Evolutionary conservation across 1,140 invertebrate genomes (phyloP), one percentile per base, ranked within the genome.

Genomic region (Dendrolimus punctatus): DNA sequence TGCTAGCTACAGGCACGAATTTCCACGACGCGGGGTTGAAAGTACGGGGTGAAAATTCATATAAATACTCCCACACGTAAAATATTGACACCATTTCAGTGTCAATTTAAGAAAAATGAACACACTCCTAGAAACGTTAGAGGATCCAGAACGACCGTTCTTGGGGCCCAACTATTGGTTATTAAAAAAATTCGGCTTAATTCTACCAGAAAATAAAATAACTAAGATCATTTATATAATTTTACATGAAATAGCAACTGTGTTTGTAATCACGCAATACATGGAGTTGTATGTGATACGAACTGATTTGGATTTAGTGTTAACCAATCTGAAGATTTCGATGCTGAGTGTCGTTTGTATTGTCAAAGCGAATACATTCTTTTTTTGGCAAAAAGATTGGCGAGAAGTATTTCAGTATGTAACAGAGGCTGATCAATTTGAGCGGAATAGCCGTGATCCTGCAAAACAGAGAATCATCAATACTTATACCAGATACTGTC

Each of bases 271-370:
- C 4, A 73, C 72, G 5, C 72, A 83, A 46, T 85, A 72, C 39
- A 69, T 80, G 39, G 78, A 85, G 49, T 47, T 83, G 8, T 82
- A 76, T 41, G 57, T 80, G 6, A 80, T 76, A 45, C 60, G 72
- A 60, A 74, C 74, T 3, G 59, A 85, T 49, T 57, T 80, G 48
- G 70, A 80, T 55, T 60, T 68, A 2, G 71, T 83, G 0, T 48
- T 80, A 8, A 76, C 68, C 5, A 85, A 85, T 56, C 55, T 85
- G 7, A 83, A 69, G 52, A 80, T 82, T 53, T 78, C 80, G 5
- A 79, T 85, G 73, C 49, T 82, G 6, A 83, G 82, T 56, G 68
- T 73, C n/a, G 68, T 85, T 23, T 80, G 76, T 45, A 46, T 72
- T 6, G 59, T 78, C 0, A 85, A 85, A 56, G 61, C 63, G 0